Evolutionary conservation across 2,888 invertebrate genomes (phyloP).

Genomic region (Aspidiotus rigidus): DNA sequence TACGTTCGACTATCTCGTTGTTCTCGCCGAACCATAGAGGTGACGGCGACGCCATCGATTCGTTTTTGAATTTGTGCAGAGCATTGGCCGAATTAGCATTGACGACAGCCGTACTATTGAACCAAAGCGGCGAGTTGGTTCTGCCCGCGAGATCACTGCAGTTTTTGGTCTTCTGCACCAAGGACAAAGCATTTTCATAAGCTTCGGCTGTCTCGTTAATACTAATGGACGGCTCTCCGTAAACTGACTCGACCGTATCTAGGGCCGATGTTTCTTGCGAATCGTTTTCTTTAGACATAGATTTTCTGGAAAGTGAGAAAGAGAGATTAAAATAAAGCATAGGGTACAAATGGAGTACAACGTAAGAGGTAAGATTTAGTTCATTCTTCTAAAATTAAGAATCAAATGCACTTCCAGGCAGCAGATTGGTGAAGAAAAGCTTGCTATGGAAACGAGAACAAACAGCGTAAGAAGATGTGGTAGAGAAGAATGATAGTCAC

Average conservation of each 20-base stretch:
- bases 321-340: too few species aligned
- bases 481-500: too few species aligned
- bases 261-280: constrained; percentile 17
- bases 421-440: too few species aligned
- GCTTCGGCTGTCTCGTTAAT: constrained; percentile 12
- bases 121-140: constrained; percentile 1
- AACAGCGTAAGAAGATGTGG: too few species aligned
- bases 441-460: too few species aligned
- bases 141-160: neutral
- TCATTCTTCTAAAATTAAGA: too few species aligned
- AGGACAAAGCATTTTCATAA: neutral
- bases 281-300: neutral
- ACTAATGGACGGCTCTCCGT: constrained; percentile 11
- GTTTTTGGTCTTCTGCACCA: neutral
- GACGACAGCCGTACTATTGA: neutral
- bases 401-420: too few species aligned
- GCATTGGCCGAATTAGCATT: too few species aligned
- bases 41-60: neutral
- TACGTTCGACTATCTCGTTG: neutral
- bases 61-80: too few species aligned
- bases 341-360: too few species aligned
- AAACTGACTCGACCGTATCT: constrained; percentile 23
- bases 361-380: too few species aligned
- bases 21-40: neutral
- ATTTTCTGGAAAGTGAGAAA: constrained; percentile 11